phyloP scores from a whole-genome alignment of 2,888 invertebrate species.

The Leistus spinibarbis region DNA sequence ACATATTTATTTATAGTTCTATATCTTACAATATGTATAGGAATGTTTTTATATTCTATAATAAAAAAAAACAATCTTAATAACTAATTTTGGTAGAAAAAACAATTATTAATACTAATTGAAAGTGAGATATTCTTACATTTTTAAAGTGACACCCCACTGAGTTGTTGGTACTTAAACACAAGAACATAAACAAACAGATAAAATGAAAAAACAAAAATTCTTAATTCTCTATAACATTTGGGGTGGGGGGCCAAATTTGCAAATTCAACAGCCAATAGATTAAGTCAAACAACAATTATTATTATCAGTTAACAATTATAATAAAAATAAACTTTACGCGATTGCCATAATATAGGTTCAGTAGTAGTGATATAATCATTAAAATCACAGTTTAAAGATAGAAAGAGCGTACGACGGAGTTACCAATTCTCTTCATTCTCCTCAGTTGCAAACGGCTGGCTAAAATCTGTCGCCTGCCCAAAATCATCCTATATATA shows the following conservation, averaged over 20 bases:
- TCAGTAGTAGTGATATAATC: background rate
- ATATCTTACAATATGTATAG: background rate
- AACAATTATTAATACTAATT: background rate
- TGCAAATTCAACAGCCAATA: background rate
- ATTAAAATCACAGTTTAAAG: background rate
- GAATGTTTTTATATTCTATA: background rate
- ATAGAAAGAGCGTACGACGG: too few relatives aligned
- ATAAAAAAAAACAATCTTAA: background rate
- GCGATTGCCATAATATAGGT: background rate
- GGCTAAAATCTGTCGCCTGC: background rate
- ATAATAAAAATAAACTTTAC: background rate
- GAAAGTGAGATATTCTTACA: background rate
- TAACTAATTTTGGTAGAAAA: background rate
- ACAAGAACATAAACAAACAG: background rate
- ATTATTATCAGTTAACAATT: background rate
- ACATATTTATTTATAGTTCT: background rate
- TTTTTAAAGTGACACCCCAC: background rate
- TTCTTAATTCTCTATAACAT: background rate
- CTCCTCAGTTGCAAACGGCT: background rate
- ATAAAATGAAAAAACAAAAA: background rate
- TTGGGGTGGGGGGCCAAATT: background rate
- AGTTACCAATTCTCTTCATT: background rate
- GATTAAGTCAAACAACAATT: background rate
- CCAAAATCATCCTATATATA: constrained; percentile 13
- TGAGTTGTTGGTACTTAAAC: background rate